A percentile compares a stretch with the other conserved stretches of the same genome.
These are phyloP conservation scores for Phalanger gymnotis DNA, from an alignment of 2,797 vertebrate species.

Conservation along the genomic window DNA sequence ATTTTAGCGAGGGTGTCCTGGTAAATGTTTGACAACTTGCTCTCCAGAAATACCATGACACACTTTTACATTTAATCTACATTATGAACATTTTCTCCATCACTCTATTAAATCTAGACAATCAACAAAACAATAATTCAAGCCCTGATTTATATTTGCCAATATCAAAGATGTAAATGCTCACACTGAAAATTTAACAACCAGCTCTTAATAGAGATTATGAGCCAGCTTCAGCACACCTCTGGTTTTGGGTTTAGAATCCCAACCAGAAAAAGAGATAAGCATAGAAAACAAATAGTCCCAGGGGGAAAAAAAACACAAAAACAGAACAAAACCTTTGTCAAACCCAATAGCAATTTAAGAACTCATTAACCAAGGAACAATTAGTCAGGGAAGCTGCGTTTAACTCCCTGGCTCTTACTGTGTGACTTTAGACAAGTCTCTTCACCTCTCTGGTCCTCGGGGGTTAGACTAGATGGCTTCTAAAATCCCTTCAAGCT, in stretches of 20 bases:
- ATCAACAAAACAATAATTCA: neutral
- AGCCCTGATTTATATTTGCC: neutral
- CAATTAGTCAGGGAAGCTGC: slow-evolving; percentile 14
- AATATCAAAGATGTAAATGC: neutral
- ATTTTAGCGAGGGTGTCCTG: neutral
- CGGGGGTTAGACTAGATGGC: neutral
- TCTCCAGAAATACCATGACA: neutral
- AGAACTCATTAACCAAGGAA: slow-evolving; percentile 58
- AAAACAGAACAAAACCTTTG: slow-evolving; percentile 53
- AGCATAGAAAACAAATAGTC: slow-evolving; percentile 60
- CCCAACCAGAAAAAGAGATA: slow-evolving; percentile 54
- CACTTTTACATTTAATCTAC: neutral
- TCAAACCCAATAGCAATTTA: slow-evolving; percentile 56
- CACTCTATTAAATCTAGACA: neutral
- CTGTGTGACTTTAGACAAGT: neutral
- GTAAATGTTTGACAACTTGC: neutral
- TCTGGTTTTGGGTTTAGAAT: neutral
- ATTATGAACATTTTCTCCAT: neutral
- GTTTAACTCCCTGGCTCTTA: neutral
- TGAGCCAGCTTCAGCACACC: neutral
- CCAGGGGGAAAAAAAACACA: neutral
- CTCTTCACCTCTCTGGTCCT: neutral
- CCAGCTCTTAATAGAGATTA: neutral
- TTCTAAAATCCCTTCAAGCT: neutral
- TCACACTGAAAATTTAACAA: neutral